phyloP scores from a whole-genome alignment of 2,888 invertebrate species.

The Copidosoma aretas region DNA sequence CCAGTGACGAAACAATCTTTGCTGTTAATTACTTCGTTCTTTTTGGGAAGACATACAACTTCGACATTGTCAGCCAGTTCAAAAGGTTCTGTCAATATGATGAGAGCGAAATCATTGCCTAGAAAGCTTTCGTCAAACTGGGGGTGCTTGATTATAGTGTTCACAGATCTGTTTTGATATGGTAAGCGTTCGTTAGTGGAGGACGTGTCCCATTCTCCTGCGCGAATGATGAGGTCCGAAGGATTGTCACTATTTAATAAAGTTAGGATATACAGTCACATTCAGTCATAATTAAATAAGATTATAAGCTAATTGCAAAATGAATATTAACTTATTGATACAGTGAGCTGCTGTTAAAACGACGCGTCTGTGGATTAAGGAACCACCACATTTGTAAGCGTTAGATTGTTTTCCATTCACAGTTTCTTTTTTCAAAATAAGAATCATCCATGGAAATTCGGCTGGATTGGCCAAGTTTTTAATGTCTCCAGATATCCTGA shows the following conservation, averaged over 20 bases:
- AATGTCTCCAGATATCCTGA: conserved; percentile 7
- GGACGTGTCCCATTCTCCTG: conserved; percentile 40
- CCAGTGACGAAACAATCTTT: conserved; percentile 30
- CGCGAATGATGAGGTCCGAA: conserved; percentile 6
- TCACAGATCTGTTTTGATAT: conserved; percentile 30
- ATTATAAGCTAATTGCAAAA: not conserved
- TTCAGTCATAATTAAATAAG: not conserved
- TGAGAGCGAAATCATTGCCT: conserved; percentile 32
- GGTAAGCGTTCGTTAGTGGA: conserved; percentile 27
- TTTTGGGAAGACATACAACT: conserved; percentile 51
- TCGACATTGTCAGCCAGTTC: conserved; percentile 35
- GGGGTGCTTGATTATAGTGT: conserved; percentile 18
- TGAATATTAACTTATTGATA: conserved; percentile 14
- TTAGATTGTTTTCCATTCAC: not conserved
- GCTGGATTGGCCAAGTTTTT: conserved; percentile 7
- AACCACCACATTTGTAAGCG: conserved; percentile 17
- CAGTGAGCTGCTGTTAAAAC: conserved; percentile 21
- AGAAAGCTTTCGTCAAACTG: conserved; percentile 1
- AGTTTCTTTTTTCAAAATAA: not conserved
- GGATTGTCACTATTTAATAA: not conserved
- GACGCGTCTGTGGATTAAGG: conserved; percentile 12
- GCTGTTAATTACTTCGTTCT: conserved; percentile 9
- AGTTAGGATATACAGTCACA: not conserved
- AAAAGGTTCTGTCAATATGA: conserved; percentile 22
- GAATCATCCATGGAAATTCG: conserved; percentile 23